phyloP scores from a whole-genome alignment of 2,113 vertebrate genomes.

The Phrynosoma blainvillii region DNA sequence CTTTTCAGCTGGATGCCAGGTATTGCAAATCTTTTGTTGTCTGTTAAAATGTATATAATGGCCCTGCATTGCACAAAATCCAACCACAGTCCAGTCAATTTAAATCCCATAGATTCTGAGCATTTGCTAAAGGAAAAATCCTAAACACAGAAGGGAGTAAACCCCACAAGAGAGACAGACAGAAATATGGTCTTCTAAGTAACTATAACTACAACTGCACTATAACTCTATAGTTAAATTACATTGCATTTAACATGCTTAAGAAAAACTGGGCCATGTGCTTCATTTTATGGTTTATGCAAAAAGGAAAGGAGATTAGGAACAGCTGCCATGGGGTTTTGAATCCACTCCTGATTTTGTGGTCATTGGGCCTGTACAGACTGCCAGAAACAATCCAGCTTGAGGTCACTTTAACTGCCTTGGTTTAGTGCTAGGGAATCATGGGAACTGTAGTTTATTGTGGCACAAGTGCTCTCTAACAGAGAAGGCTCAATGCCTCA shows the following conservation, averaged over 20 bases:
- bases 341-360: too few relatives aligned
- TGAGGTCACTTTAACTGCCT: too few relatives aligned
- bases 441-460: too few relatives aligned
- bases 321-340: too few relatives aligned
- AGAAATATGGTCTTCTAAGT: too few relatives aligned
- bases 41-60: neutral
- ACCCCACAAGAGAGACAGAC: neutral
- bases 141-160: neutral
- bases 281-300: neutral
- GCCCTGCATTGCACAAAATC: neutral
- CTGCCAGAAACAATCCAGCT: too few relatives aligned
- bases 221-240: neutral
- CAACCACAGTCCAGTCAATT: neutral
- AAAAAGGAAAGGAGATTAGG: neutral
- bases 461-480: too few relatives aligned
- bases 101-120: neutral
- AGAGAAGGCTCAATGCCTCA: too few relatives aligned
- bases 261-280: neutral
- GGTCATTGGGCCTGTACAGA: too few relatives aligned
- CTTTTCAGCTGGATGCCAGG: conserved; percentile 35
- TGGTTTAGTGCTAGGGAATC: too few relatives aligned
- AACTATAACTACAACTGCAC: neutral
- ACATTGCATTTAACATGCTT: neutral
- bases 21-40: conserved; percentile 13
- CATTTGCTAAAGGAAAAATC: neutral